These are phyloP conservation scores for Polypedilum pembai DNA, from an alignment of 1,140 invertebrate genomes.

Conservation along the genomic window DNA sequence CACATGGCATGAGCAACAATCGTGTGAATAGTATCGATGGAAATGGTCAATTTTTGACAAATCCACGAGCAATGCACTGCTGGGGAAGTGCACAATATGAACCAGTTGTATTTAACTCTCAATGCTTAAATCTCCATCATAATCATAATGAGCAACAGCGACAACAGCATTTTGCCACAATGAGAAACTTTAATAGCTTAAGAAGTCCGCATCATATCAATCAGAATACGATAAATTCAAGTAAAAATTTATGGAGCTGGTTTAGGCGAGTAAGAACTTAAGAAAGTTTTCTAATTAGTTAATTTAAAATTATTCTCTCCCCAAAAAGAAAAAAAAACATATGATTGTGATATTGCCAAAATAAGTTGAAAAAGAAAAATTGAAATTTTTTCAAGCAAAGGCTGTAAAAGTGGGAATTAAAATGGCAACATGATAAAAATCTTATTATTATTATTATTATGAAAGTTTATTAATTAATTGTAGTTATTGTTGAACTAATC, in stretches of 20 bases:
- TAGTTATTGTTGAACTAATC: conserved; percentile 21
- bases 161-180: background rate
- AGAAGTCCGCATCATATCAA: conserved; percentile 24
- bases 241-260: background rate
- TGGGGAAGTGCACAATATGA: conserved; percentile 39
- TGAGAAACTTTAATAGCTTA: background rate
- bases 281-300: background rate
- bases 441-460: background rate
- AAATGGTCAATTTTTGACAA: conserved; percentile 40
- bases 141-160: background rate
- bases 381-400: background rate
- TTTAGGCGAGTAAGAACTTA: conserved; percentile 5
- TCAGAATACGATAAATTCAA: conserved; percentile 7
- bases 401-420: conserved; percentile 24
- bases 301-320: conserved; percentile 9
- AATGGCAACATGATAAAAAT: background rate
- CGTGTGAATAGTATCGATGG: conserved; percentile 33
- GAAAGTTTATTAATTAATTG: background rate
- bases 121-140: background rate
- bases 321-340: background rate
- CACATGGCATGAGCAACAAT: conserved; percentile 3
- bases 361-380: conserved; percentile 15
- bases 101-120: background rate
- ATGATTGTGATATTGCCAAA: conserved; percentile 26
- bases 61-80: conserved; percentile 52